Conservation (phyloP, 2,888 invertebrate genomes). For the Tupiocoris notatus region DNA sequence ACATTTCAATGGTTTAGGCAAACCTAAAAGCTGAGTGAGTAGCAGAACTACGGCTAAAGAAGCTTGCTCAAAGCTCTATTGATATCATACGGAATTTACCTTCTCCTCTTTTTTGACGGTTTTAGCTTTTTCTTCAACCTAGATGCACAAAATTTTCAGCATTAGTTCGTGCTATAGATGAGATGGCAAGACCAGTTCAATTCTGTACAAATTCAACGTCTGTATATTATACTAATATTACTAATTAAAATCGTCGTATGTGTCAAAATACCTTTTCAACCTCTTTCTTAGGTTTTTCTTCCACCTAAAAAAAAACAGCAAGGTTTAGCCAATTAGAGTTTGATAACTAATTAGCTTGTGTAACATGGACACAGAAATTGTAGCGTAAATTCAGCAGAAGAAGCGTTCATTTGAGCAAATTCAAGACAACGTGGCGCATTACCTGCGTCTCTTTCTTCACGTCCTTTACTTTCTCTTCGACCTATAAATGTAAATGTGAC, state of each 20-base stretch:
- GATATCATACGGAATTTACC: neutral
- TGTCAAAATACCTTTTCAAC: constrained; percentile 10
- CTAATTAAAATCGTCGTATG: too few species aligned
- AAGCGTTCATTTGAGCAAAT: neutral
- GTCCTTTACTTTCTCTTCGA: constrained; percentile 28
- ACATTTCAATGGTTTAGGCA: too few species aligned
- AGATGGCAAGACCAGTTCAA: too few species aligned
- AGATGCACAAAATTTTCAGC: neutral
- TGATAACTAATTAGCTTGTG: too few species aligned
- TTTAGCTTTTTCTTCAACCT: constrained; percentile 27
- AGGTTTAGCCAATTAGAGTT: too few species aligned
- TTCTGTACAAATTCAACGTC: too few species aligned
- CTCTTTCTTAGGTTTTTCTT: constrained; percentile 21
- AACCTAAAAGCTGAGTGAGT: too few species aligned
- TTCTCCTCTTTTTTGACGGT: constrained; percentile 28
- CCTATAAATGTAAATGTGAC: neutral
- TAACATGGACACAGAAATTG: neutral
- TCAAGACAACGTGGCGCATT: neutral
- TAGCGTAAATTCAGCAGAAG: neutral
- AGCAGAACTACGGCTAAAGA: too few species aligned
- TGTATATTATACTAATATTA: too few species aligned
- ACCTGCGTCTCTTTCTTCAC: constrained; percentile 29
- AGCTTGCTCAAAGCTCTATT: too few species aligned
- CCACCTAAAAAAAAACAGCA: constrained; percentile 4
- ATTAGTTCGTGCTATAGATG: too few species aligned